Percentiles rank a stretch among this genome's conserved stretches.
These are phyloP conservation scores for Papilio glaucus DNA, from an alignment of 1,140 invertebrate genomes.

Conservation along the genomic window DNA sequence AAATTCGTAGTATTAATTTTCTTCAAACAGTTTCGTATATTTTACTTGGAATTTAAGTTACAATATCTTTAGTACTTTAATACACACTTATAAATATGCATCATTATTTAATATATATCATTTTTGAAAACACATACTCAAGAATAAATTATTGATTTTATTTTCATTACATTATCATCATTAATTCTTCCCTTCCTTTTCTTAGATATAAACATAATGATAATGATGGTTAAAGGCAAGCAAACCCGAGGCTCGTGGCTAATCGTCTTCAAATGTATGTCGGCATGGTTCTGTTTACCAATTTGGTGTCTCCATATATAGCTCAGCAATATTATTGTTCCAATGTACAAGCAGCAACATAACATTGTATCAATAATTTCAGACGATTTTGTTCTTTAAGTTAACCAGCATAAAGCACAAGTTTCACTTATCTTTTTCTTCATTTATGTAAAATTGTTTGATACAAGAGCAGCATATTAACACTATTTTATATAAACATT, in stretches of 20 bases:
- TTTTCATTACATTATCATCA: too few species aligned
- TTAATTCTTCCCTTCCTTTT: too few species aligned
- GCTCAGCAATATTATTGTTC: constrained; percentile 59
- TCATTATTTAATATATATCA: too few species aligned
- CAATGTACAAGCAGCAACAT: constrained; percentile 53
- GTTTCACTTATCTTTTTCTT: constrained; percentile 42
- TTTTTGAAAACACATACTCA: too few species aligned
- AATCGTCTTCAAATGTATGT: constrained; percentile 50
- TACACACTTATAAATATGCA: too few species aligned
- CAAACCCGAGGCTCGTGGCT: constrained; percentile 13
- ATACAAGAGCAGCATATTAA: neutral
- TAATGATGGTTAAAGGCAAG: constrained; percentile 22
- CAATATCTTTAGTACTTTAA: too few species aligned
- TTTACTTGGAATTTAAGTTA: too few species aligned
- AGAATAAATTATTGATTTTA: too few species aligned
- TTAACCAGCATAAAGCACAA: constrained; percentile 45
- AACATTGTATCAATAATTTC: constrained; percentile 50
- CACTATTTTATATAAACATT: constrained; percentile 21
- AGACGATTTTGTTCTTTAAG: constrained; percentile 55
- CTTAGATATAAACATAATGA: neutral
- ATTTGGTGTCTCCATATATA: constrained; percentile 56
- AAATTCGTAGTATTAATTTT: too few species aligned
- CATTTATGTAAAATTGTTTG: constrained; percentile 44
- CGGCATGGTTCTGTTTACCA: constrained; percentile 56
- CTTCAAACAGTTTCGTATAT: too few species aligned